These are phyloP conservation scores for Hypsibius dujardini DNA, from an alignment of 1,140 invertebrate genomes.

Conservation along the genomic window DNA sequence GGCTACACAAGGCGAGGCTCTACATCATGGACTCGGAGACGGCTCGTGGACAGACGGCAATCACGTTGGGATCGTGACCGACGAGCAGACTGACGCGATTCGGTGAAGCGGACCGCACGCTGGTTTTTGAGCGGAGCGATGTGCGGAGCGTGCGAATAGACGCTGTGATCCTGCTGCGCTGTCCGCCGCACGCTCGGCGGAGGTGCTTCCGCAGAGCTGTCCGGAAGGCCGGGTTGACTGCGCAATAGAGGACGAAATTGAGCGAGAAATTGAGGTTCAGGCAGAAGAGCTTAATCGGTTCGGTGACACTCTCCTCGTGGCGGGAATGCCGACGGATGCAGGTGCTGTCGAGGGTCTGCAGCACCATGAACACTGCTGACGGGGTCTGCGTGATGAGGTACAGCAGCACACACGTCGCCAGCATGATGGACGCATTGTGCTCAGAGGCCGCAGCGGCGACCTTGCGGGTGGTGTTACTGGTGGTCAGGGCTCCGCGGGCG, in stretches of 20 bases:
- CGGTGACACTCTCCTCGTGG: neutral
- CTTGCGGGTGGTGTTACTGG: too few species aligned
- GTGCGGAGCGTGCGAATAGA: too few species aligned
- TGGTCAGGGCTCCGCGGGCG: too few species aligned
- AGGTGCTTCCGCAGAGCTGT: neutral
- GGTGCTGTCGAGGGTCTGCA: neutral
- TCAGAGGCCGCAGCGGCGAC: too few species aligned
- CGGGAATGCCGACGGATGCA: neutral
- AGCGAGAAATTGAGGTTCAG: conserved; percentile 1
- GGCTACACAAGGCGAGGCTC: too few species aligned
- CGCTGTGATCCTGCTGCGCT: too few species aligned
- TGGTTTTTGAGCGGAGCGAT: too few species aligned
- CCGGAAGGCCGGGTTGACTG: conserved; percentile 3
- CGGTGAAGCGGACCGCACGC: too few species aligned
- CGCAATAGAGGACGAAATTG: conserved; percentile 13
- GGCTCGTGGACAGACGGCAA: too few species aligned
- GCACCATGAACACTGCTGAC: neutral
- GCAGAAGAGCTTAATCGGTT: neutral
- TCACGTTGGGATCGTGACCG: too few species aligned
- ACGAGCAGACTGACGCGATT: too few species aligned
- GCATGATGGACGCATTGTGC: neutral
- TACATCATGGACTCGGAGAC: too few species aligned
- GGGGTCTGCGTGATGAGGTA: neutral
- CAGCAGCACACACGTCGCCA: neutral
- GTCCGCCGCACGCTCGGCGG: neutral